Evolutionary conservation across 2,113 vertebrate genomes (phyloP).

Genomic region (Callionymus lyra): DNA sequence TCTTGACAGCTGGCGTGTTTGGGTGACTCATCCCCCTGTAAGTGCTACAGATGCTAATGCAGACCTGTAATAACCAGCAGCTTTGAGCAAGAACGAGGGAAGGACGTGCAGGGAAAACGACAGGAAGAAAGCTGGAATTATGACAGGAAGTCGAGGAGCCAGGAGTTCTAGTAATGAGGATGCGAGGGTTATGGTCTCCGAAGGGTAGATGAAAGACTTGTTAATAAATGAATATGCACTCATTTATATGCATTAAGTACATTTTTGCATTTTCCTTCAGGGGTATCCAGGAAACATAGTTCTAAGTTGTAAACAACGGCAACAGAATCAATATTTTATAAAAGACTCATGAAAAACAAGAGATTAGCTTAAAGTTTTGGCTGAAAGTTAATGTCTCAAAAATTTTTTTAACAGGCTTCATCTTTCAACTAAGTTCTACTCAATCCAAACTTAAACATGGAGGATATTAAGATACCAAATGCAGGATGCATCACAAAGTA

Average conservation of each 20-base stretch:
- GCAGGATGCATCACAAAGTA: no score
- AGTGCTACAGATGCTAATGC: constrained; percentile 5
- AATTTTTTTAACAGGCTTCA: no score
- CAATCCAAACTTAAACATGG: no score
- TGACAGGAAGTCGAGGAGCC: constrained; percentile 13
- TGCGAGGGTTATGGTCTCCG: constrained; percentile 21
- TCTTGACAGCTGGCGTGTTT: constrained; percentile 9
- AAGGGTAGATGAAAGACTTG: constrained; percentile 32
- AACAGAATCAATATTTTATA: no score
- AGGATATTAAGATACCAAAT: no score
- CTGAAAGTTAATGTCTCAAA: no score
- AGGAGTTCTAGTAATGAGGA: constrained; percentile 33
- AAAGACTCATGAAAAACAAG: no score
- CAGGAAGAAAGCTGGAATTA: constrained; percentile 8
- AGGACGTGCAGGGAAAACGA: constrained; percentile 13
- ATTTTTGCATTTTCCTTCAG: constrained; percentile 11
- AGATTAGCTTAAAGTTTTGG: no score
- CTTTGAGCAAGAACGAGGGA: constrained; percentile 9
- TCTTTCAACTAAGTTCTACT: no score
- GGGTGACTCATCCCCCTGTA: constrained; percentile 35
- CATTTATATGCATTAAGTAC: constrained; percentile 9
- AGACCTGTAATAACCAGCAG: constrained; percentile 20
- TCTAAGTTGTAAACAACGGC: constrained; percentile 32
- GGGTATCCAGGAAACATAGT: constrained; percentile 13
- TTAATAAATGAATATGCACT: constrained; percentile 31